Base-by-base conservation (phyloP, 2,888 invertebrate species). In the Orthonevra nobilis region DNA sequence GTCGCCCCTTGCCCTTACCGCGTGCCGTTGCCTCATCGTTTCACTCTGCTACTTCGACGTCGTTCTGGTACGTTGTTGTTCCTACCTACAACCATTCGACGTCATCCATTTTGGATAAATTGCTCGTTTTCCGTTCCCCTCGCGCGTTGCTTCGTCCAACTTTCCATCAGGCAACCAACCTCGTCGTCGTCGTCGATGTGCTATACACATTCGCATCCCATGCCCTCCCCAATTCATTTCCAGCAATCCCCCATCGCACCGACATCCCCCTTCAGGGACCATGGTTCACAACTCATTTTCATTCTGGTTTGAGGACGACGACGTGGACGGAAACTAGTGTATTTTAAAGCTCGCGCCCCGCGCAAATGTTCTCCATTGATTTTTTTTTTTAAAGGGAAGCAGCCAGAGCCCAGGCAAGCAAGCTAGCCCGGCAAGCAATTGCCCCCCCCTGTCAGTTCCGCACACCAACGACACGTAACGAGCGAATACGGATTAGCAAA, bases 321-420 rank as follows among this genome's bases (percentile, higher is more conserved):
- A 52, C 23, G 28, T 19, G 38, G 26, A 61, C 38, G 60, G 36
- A 81, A 81, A 70, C 68, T 64, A 70, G 64, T 68, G 60, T 64
- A 69, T 81, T 82, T 82, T 82, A 81, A 81, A 82, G 83, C 81
- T 82, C 82, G 82, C 82, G 82, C 75, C 40, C 34, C 70, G 63
- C 83, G 82, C 79, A 73, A 81, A 81, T 75, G 75, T 82, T 83
- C 58, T 68, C 69, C 83, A 83, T 83, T 83, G 83, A 83, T 84
- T 84, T 84, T 84, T 84, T 84, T 4, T 83, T 83, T 75, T 61
- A 69, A 72, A 75, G 74, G 32, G 74, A 66, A 64, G 48, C 68
- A 50, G 63, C 42, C 69, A 40, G 26, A 42, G 36, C 7, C 20
- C n/a, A 26, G 7, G 50, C 38, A 56, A 34, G 34, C 56, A 20